A percentile compares a stretch with the other conserved stretches of the same genome.
phyloP scores from a whole-genome alignment of 2,797 vertebrate genomes.

The Denticeps clupeoides region DNA sequence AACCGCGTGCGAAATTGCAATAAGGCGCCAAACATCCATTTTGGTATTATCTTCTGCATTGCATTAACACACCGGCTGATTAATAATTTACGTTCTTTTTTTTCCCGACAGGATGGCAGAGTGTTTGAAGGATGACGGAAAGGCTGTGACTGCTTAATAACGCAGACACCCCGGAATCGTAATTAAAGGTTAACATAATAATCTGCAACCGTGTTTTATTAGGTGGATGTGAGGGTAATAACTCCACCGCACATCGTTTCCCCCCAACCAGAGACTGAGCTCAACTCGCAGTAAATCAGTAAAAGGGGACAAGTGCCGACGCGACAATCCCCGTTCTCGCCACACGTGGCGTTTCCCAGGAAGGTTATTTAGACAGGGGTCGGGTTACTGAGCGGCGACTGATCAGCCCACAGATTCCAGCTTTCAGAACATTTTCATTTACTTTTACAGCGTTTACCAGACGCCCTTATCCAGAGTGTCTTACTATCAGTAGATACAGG shows the following conservation, averaged over 20 bases:
- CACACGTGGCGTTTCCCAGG: too few relatives aligned
- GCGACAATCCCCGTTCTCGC: too few relatives aligned
- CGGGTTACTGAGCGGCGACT: too few relatives aligned
- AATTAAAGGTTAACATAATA: conserved; percentile 42
- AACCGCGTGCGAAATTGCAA: conserved; percentile 31
- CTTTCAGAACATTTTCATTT: too few relatives aligned
- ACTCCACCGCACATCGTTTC: too few relatives aligned
- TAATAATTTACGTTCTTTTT: conserved; percentile 47
- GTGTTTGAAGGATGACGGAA: conserved; percentile 25
- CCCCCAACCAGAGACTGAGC: too few relatives aligned
- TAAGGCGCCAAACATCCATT: conserved; percentile 37
- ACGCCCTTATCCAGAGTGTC: too few relatives aligned
- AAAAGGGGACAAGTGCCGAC: too few relatives aligned
- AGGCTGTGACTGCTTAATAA: conserved; percentile 31
- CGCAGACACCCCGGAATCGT: conserved; percentile 36
- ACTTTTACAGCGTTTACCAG: too few relatives aligned
- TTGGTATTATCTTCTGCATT: conserved; percentile 40
- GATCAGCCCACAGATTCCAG: conserved; percentile 33
- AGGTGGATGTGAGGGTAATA: conserved; percentile 37
- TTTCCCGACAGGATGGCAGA: conserved; percentile 5
- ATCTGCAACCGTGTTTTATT: conserved; percentile 41
- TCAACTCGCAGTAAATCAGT: too few relatives aligned
- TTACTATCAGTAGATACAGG: too few relatives aligned
- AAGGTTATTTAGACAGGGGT: too few relatives aligned
- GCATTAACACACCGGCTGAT: conserved; percentile 34